Evolutionary conservation across 2,888 invertebrate genomes (phyloP).

Genomic region (Globia sparganii): DNA sequence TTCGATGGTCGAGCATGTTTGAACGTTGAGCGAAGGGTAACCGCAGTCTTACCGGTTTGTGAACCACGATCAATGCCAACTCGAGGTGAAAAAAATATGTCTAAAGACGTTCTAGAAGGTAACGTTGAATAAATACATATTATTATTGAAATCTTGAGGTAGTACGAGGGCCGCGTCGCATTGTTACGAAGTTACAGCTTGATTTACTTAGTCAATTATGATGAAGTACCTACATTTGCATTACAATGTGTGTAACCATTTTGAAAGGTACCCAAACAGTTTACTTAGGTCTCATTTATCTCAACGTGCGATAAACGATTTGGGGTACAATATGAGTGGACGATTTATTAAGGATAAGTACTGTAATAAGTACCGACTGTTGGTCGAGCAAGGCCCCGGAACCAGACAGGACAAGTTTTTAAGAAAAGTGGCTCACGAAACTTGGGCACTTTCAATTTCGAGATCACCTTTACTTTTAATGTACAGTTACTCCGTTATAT

Average conservation of each 20-base stretch:
- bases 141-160: constrained; percentile 61
- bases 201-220: constrained; percentile 32
- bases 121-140: constrained; percentile 67
- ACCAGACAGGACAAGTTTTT: constrained; percentile 72
- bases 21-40: constrained; percentile 87
- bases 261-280: constrained; percentile 27
- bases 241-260: constrained; percentile 29
- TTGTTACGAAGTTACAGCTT: constrained; percentile 29
- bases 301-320: constrained; percentile 37
- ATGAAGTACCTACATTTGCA: constrained; percentile 18
- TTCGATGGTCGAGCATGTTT: constrained; percentile 69
- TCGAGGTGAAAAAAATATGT: constrained; percentile 86
- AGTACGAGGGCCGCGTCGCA: constrained; percentile 4
- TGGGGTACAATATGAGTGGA: constrained; percentile 18
- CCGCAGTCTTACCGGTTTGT: constrained; percentile 87
- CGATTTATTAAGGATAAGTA: constrained; percentile 21
- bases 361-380: constrained; percentile 21
- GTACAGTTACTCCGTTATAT: constrained; percentile 49
- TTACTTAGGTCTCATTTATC: constrained; percentile 34
- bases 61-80: constrained; percentile 86
- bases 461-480: constrained; percentile 65
- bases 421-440: constrained; percentile 75
- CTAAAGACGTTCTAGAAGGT: constrained; percentile 82
- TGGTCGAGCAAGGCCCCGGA: constrained; percentile 60
- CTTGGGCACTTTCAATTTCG: constrained; percentile 77